phyloP scores from a whole-genome alignment of 37 sponge, comb jelly and placozoan genomes.

The Chondrosia reniformis region DNA sequence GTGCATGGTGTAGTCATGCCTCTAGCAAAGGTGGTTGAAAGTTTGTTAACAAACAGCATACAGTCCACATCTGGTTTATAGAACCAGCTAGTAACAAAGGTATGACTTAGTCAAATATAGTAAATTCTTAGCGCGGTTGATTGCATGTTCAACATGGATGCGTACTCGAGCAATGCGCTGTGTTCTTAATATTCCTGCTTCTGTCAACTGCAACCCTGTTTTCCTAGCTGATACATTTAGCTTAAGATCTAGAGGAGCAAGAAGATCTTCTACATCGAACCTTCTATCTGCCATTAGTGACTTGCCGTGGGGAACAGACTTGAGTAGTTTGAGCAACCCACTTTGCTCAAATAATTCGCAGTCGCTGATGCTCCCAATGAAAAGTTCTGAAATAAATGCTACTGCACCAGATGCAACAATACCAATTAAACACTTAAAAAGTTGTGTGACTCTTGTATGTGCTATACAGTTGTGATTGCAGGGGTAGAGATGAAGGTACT shows the following conservation, averaged over 20 bases:
- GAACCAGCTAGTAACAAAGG: background rate
- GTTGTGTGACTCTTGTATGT: conserved; percentile 16
- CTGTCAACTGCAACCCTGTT: background rate
- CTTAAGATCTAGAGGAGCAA: background rate
- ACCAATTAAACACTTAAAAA: conserved; percentile 4
- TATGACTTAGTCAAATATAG: background rate
- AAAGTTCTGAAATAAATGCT: background rate
- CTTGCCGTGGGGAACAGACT: background rate
- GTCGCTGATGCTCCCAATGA: conserved; percentile 1
- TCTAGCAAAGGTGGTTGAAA: background rate
- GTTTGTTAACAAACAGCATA: background rate
- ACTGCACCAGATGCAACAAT: conserved; percentile 4
- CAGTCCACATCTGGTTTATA: background rate
- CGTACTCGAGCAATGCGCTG: background rate
- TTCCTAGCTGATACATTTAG: background rate
- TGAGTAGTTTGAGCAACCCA: conserved; percentile 3
- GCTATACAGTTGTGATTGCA: conserved; percentile 23
- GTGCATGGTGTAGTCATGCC: background rate
- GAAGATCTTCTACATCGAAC: conserved; percentile 1
- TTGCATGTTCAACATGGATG: background rate
- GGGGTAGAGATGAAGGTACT: background rate
- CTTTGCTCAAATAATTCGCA: background rate
- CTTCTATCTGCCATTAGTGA: conserved; percentile 7
- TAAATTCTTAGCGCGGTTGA: background rate
- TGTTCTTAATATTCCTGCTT: background rate